Conservation (phyloP, 64 coral and sea anemone genomes). For the Stichodactyla helianthus region DNA sequence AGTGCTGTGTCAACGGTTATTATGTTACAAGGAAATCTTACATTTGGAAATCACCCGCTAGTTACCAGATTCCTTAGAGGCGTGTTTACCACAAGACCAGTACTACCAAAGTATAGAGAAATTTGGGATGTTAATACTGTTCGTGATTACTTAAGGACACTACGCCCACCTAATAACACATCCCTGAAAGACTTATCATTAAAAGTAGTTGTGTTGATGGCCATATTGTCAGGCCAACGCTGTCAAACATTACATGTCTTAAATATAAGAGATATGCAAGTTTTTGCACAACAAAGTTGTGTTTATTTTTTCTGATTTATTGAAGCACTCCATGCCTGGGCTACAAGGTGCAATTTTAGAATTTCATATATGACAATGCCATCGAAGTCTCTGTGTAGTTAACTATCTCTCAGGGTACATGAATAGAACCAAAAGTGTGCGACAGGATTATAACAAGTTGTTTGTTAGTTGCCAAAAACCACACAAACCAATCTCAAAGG, state of each 20-base stretch:
- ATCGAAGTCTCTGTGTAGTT: slow-evolving; percentile 33
- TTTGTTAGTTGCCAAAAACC: slow-evolving; percentile 27
- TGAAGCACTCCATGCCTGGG: background rate
- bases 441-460: slow-evolving; percentile 14
- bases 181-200: too few relatives aligned
- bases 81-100: too few relatives aligned
- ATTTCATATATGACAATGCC: background rate
- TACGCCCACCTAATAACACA: too few relatives aligned
- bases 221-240: slow-evolving; percentile 58
- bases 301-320: too few relatives aligned
- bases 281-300: too few relatives aligned
- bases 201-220: slow-evolving; percentile 46
- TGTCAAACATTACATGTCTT: slow-evolving; percentile 40
- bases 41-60: too few relatives aligned
- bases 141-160: too few relatives aligned
- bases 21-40: too few relatives aligned
- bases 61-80: too few relatives aligned
- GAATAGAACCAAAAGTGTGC: slow-evolving; percentile 27
- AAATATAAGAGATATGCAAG: slow-evolving; percentile 21
- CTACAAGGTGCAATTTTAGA: slow-evolving; percentile 2
- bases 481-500: slow-evolving; percentile 29
- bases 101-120: too few relatives aligned
- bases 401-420: slow-evolving; percentile 35
- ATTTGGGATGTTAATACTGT: too few relatives aligned
- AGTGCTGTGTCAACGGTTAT: too few relatives aligned